Base-by-base conservation (phyloP, 2,797 vertebrate genomes). In the Podarcis lilfordi region DNA sequence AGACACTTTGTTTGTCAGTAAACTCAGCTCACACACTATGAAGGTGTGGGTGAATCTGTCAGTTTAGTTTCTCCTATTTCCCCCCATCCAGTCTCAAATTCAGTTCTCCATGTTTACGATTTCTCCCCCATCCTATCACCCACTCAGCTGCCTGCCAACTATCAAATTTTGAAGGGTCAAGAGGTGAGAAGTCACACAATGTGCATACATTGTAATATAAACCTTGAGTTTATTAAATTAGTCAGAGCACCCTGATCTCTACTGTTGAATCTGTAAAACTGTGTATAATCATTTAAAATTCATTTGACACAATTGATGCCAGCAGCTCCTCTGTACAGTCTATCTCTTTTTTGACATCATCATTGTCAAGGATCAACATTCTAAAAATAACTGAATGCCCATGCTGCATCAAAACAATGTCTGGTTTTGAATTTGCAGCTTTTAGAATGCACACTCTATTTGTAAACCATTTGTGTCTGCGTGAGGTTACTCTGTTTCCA, bases 201-300 rank as follows among this genome's bases (percentile, higher is more conserved):
- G 4, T 71, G 2, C 59, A 45, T 59, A 43, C 8, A 50, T 50
- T 55, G 64, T 55, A 40, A 88, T 77, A 40, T 15, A 23, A 91
- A 32, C 82, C 83, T 89, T 84, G 88, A 89, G 23, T 81, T 94
- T 89, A 79, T 89, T 86, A 88, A 94, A 94, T 94, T 91, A 92
- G 88, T 86, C 89, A 25, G 3, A 88, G 45, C 19, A 40, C 29
- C 89, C 25, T 74, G 83, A 84, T 91, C 84, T 91, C 84, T 92
- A 64, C 86, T 92, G 82, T 88, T 93, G 89, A 76, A 90, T 94
- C 91, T 92, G 85, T 93, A 92, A 93, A 95, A 85, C 87, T 0
- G 0, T 69, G 50, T 90, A 74, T 92, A 91, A 95, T 94, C 88
- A 35, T 86, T 89, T 66, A 88, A 91, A 82, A 92, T 94, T 86